Evolutionary conservation across 2,888 invertebrate species (phyloP), one percentile per base, ranked within the genome.

Genomic region (Polyploca ridens): DNA sequence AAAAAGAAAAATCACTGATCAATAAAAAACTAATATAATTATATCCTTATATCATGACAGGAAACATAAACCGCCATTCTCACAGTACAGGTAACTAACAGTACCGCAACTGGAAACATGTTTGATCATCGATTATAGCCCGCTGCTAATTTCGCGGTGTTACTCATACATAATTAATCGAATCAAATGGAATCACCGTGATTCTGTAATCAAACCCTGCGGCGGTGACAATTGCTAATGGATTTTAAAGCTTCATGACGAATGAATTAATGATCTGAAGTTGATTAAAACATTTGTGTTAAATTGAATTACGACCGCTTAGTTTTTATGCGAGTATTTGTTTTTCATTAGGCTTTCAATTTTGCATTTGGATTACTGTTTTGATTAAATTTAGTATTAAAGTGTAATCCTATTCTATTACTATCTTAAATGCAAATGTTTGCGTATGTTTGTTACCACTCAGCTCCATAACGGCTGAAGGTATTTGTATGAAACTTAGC

Each of bases 201-300:
- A 64, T 64, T 64, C 57, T 57, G 57, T 62, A 58, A 58, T 64
- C 61, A 64, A 64, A 64, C 44, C 61, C 61, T 27, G 38, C 14
- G 41, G 61, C 62, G 64, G 57, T 33, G 41, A 62, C 41, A 58
- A 57, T 13, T 64, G 57, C 57, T 41, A 57, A 33, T 64, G 64
- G 57, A 64, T 61, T 64, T 64, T 61, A 64, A 64, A 33, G 64
- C 64, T 61, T 38, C 58, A 58, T 44, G 61, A 62, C 64, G 27
- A 58, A 61, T 64, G n/a, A 61, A 64, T 58, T 16, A 33, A 58
- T 64, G 41, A 64, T 54, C 13, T 38, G 16, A 2, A 27, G 19
- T 61, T 41, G 41, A 61, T 27, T 41, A 41, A 27, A 61, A 44
- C 41, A 61, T 61, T 41, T 13, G n/a, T 38, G 60, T 19, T 33